Base-by-base conservation (phyloP, 2,888 invertebrate species). In the Nymphalis c-album region DNA sequence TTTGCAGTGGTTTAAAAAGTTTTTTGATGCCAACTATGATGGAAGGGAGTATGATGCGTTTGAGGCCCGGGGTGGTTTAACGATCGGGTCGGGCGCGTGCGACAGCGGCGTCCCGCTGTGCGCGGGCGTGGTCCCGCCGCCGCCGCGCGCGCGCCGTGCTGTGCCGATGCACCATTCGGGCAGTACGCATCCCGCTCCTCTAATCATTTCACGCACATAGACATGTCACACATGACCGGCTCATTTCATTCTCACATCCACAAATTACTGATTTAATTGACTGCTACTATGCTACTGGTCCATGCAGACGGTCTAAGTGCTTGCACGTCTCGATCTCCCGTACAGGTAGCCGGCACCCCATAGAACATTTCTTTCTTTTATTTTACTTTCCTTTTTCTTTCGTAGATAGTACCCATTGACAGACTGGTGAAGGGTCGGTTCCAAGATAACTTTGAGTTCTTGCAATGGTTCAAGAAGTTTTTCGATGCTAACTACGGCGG, bases 1-100 rank as follows among this genome's bases (percentile, higher is more conserved):
- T 94, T 96, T 99, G 81, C 99, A 99, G 94, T 99, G 99, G 99
- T 99, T 99, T 94, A 99, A 99, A 95, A 99, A 99, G 92, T 99
- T 99, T 94, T 99, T 99, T 92, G 99, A 99, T 93, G 99, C 99
- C 78, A 99, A 99, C 94, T 99, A 99, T 93, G 98, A 98, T 89
- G 99, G 98, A 76, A 95, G 97, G 81, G 98, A 98, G 78, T 99
- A 99, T 91, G 97, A 99, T 86, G 97, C 98, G 64, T 92, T 96
- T 75, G 96, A 96, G 75, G 97, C 97, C 67, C 95, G 99, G 70
- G 96, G 96, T 75, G 97, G 97, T 77, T 93, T 96, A 79, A 93
- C 94, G 73, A 93, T 98, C 83, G 98, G 97, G 82, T 94, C 95
- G 71, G 95, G 94, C 76, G 93, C 94, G 69, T 87, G 93, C 82